phyloP scores from a whole-genome alignment of 2,113 vertebrate genomes.

The Sander vitreus region DNA sequence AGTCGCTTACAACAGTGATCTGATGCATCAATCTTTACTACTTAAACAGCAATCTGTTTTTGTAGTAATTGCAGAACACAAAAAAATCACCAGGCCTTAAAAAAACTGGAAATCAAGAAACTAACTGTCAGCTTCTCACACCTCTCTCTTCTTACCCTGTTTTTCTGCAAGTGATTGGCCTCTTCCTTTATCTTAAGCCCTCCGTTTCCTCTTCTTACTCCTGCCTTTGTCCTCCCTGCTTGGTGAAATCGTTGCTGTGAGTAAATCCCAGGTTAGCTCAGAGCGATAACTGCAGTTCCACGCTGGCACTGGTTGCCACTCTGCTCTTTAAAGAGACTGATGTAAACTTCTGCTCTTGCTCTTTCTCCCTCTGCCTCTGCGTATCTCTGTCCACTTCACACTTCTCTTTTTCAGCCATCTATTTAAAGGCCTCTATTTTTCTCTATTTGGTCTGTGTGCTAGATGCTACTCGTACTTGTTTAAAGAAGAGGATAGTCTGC shows the following conservation, averaged over 20 bases:
- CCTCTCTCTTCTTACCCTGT: conserved; percentile 58
- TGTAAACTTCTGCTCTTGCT: conserved; percentile 59
- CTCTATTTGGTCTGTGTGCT: conserved; percentile 16
- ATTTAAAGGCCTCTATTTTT: conserved; percentile 71
- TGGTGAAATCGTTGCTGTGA: conserved; percentile 16
- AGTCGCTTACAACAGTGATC: conserved; percentile 18
- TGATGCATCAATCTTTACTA: conserved; percentile 11
- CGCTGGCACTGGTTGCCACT: conserved; percentile 35
- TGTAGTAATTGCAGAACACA: background rate
- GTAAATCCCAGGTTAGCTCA: conserved; percentile 53
- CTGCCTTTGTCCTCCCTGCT: conserved; percentile 2
- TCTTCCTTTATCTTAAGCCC: conserved; percentile 23
- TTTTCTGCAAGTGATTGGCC: background rate
- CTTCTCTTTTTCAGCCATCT: conserved; percentile 77
- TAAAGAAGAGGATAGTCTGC: background rate
- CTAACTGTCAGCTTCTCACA: background rate
- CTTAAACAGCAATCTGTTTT: background rate
- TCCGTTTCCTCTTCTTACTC: background rate
- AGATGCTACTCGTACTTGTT: conserved; percentile 9
- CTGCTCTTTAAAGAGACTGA: conserved; percentile 30
- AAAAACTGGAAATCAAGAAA: conserved; percentile 7
- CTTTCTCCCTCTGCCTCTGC: conserved; percentile 32
- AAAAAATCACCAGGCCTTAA: background rate
- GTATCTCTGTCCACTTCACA: conserved; percentile 69
- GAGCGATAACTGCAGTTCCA: conserved; percentile 20